Evolutionary conservation across 2,888 invertebrate species (phyloP), one percentile per base, ranked within the genome.

Genomic region (Mallateleia sp.): DNA sequence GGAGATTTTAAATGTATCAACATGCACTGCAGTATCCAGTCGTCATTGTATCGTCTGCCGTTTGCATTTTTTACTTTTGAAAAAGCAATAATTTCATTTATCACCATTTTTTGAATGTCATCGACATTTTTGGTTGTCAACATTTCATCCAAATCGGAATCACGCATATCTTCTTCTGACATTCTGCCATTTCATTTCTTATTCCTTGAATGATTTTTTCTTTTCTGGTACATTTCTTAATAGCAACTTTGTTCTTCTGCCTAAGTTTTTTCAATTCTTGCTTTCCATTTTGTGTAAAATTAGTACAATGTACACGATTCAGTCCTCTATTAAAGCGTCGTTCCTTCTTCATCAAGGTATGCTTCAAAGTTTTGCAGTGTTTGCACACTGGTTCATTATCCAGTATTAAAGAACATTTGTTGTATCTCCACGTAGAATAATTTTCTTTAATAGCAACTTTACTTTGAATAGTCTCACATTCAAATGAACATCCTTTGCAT

Each of bases 31-130:
- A 74, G 18, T 1, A 74, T 58, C 72, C 60, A 60, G 20, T 74
- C 72, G 18, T 50, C 72, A 34, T 58, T 22, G 34, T 74, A 74
- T 32, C 72, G 58, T 47, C 60, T 28, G 7, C 50, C 56, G n/a
- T 66, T 67, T n/a, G 64, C 24, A 58, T 56, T 77, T 18, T 77
- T 77, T 2, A 14, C 18, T 66, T 77, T 66, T 15, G 66, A 64
- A n/a, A 45, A 58, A 3, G 32, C 18, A 25, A 78, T 20, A 4
- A 78, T 69, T 60, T 67, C 78, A 9, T 67, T 67, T 1, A 69
- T 58, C 38, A 67, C 11, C 0, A 28, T 64, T 56, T 47, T 54
- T n/a, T n/a, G n/a, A n/a, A n/a, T n/a, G n/a, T n/a, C n/a, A n/a
- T n/a, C n/a, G n/a, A n/a, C n/a, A n/a, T 7, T 66, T 22, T 54